These are phyloP conservation scores for Brachionus asplanchnoidis DNA, from an alignment of 1,140 invertebrate species.

Conservation along the genomic window DNA sequence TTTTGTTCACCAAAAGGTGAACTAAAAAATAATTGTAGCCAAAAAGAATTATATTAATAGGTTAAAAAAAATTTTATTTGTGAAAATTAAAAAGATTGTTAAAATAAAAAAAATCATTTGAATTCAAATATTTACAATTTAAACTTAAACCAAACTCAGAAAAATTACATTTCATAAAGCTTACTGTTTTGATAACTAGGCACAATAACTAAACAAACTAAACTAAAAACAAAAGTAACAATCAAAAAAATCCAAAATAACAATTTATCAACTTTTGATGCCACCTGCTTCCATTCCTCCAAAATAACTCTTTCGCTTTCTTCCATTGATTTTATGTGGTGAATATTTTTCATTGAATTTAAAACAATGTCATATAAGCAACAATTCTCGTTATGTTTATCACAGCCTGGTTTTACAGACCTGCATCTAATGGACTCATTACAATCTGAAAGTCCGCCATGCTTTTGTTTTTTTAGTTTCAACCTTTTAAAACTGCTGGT, in stretches of 20 bases:
- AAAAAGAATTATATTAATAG: too few relatives aligned
- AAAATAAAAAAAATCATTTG: neutral
- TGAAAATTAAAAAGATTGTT: neutral
- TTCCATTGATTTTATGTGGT: neutral
- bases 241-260: constrained; percentile 53
- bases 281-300: constrained; percentile 54
- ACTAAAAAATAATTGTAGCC: too few relatives aligned
- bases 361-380: constrained; percentile 4
- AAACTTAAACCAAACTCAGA: neutral
- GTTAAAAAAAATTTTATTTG: neutral
- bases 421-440: neutral
- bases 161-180: neutral
- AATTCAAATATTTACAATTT: neutral
- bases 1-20: too few relatives aligned
- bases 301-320: constrained; percentile 48
- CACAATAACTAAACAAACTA: constrained; percentile 50
- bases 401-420: neutral
- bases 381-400: neutral
- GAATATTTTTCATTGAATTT: constrained; percentile 12
- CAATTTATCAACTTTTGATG: constrained; percentile 50
- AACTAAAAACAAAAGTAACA: constrained; percentile 49
- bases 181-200: constrained; percentile 44
- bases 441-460: neutral
- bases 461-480: neutral
- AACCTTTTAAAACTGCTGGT: neutral